Evolutionary conservation across 2,797 vertebrate genomes (phyloP), one percentile per base, ranked within the genome.

Genomic region (Amblyopsis hoosieri): DNA sequence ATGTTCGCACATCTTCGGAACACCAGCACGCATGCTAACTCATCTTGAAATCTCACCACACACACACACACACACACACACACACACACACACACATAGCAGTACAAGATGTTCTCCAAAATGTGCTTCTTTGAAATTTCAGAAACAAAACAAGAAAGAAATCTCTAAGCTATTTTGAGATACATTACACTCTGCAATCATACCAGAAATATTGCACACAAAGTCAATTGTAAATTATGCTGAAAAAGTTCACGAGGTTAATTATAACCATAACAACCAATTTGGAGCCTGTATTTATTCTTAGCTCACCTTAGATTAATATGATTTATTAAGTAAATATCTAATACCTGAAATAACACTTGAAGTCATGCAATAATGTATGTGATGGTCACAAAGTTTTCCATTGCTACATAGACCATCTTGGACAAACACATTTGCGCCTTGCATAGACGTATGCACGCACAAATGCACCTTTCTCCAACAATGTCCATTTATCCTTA

Each of bases 101-200:
- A 87, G 91, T 92, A 19, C 89, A 82, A 71, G 69, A 82, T 68
- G 89, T 87, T 75, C 91, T 86, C 64, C 88, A 57, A 47, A 11
- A 19, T 12, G 8, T 46, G 47, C 47, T 48, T 48, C n/a, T 48
- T 48, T 14, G 47, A 48, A 12, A 48, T 48, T 48, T 12, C 8
- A 12, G 10, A 42, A 48, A 14, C 47, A 48, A 12, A 12, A 48
- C 12, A 4, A n/a, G 8, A 12, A 10, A 12, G 4, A 14, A 12
- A 14, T 14, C 4, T 48, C 10, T 12, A 29, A 54, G 17, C 19
- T 52, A 69, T 42, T 67, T 31, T 15, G n/a, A 64, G 42, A 72
- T 54, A 60, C 57, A 80, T 74, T 69, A 87, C 54, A 76, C 57
- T 19, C 78, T 66, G 64, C 45, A 55, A 70, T 65, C 76, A 83